phyloP scores from a whole-genome alignment of 2,113 vertebrate species.

The Dolichotis patagonum region DNA sequence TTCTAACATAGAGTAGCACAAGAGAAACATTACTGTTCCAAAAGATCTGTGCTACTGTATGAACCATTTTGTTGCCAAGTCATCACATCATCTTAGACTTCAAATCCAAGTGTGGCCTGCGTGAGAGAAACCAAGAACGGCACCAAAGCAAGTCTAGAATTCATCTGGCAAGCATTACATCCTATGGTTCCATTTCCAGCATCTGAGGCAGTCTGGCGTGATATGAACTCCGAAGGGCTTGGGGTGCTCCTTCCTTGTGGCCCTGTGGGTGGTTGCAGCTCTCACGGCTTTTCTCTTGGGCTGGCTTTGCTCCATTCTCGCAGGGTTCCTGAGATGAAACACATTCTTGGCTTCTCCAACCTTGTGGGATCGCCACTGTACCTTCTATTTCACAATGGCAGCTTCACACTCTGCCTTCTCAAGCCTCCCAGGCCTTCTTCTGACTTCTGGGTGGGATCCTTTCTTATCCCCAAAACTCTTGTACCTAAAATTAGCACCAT shows the following conservation, averaged over 20 bases:
- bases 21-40: not conserved
- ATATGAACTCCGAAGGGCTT: not conserved
- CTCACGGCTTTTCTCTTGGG: not conserved
- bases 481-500: not conserved
- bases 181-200: not conserved
- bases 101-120: not conserved
- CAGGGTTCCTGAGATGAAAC: not conserved
- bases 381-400: not conserved
- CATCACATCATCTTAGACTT: not conserved
- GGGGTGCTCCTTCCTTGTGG: not conserved
- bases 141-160: not conserved
- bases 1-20: not conserved
- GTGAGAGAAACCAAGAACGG: not conserved
- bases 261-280: not conserved
- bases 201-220: not conserved
- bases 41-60: not conserved
- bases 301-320: not conserved
- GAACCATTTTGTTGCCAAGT: not conserved
- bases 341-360: not conserved
- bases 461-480: not conserved
- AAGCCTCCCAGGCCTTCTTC: not conserved
- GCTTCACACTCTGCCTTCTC: not conserved
- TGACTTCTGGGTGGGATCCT: not conserved
- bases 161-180: not conserved
- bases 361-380: not conserved